Evolutionary conservation across 2,888 invertebrate genomes (phyloP).

Genomic region (Callyntrura guangdongensis): DNA sequence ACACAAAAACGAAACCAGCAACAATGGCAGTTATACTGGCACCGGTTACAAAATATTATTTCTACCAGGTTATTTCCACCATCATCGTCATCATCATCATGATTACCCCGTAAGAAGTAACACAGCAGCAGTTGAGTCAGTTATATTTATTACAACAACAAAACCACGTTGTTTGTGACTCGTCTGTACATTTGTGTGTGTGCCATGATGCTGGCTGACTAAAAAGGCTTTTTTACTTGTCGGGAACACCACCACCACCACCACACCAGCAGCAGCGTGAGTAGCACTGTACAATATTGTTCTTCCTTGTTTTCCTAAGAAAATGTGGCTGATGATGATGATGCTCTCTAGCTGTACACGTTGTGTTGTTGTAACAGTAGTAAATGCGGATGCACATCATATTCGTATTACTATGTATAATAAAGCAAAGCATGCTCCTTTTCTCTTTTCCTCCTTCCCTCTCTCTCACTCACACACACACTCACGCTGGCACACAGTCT

Average conservation of each 20-base stretch:
- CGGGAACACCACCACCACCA: conserved; percentile 8
- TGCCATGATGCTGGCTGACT: conserved; percentile 7
- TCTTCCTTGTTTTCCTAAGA: conserved; percentile 31
- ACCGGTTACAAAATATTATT: conserved; percentile 62
- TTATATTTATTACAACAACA: conserved; percentile 59
- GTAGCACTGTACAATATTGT: conserved; percentile 3
- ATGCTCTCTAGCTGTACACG: background rate
- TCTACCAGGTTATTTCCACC: conserved; percentile 62
- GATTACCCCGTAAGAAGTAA: conserved; percentile 30
- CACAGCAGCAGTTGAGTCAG: conserved; percentile 3
- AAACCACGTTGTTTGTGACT: conserved; percentile 67
- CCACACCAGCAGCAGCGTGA: background rate
- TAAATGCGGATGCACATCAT: conserved; percentile 40
- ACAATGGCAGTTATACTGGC: background rate
- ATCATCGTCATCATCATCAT: conserved; percentile 5
- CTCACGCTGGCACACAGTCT: background rate
- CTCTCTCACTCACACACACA: conserved; percentile 45
- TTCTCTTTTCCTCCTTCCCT: conserved; percentile 45
- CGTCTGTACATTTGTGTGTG: background rate
- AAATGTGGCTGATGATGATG: background rate
- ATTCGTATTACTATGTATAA: conserved; percentile 16
- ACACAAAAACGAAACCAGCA: background rate
- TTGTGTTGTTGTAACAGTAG: conserved; percentile 18
- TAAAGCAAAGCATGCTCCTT: conserved; percentile 55
- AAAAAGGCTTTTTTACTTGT: background rate